A percentile compares a stretch with the other conserved stretches of the same genome.
phyloP scores from a whole-genome alignment of 2,888 invertebrate genomes.

The Lasioglossum leucozonium region DNA sequence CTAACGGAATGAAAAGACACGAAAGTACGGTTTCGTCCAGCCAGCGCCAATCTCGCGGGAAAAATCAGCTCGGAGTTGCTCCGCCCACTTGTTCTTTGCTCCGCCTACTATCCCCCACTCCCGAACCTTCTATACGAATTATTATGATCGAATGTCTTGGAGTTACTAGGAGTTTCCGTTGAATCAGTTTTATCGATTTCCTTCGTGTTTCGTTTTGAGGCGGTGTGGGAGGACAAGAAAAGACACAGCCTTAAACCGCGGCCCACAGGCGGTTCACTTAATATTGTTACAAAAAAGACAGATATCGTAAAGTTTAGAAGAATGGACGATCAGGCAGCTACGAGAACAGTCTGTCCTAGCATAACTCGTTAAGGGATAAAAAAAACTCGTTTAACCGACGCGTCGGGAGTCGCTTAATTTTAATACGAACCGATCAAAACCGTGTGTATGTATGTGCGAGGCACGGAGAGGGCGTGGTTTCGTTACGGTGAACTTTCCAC shows the following conservation, averaged over 20 bases:
- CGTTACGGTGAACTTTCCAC: constrained; percentile 14
- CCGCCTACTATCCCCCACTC: neutral
- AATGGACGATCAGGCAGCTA: constrained; percentile 41
- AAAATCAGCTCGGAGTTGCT: neutral
- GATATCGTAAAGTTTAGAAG: constrained; percentile 41
- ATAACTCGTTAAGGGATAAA: constrained; percentile 44
- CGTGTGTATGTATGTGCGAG: constrained; percentile 27
- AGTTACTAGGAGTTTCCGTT: neutral
- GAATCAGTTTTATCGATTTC: neutral
- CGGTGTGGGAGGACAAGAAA: constrained; percentile 27
- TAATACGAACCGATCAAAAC: constrained; percentile 39
- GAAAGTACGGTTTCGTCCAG: neutral
- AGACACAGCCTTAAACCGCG: constrained; percentile 56
- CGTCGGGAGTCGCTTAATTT: constrained; percentile 53
- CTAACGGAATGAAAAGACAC: neutral
- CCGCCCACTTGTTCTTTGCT: constrained; percentile 5
- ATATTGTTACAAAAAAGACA: constrained; percentile 50
- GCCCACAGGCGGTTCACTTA: constrained; percentile 43
- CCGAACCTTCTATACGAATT: neutral
- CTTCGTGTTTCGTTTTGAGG: constrained; percentile 4
- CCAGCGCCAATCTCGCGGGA: neutral
- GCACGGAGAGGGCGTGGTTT: neutral
- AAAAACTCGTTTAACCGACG: constrained; percentile 41
- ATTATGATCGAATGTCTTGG: neutral
- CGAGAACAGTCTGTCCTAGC: constrained; percentile 41